A percentile compares a stretch with the other conserved stretches of the same genome.
Evolutionary conservation across 2,797 vertebrate genomes (phyloP).

Genomic region (Hemibagrus guttatus): DNA sequence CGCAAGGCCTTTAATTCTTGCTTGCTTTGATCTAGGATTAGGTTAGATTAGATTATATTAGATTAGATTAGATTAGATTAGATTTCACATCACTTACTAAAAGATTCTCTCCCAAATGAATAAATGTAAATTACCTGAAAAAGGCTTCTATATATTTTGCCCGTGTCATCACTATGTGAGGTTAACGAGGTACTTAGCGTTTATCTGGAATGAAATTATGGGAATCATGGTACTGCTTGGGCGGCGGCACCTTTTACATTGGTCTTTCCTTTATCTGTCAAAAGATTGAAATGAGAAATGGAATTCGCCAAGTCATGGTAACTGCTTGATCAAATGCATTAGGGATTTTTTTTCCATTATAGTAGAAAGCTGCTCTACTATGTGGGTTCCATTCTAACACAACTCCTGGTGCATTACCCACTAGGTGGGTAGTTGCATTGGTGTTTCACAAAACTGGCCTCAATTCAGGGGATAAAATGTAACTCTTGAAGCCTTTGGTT

Average conservation of each 20-base stretch:
- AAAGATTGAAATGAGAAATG: conserved; percentile 15
- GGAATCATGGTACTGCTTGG: not conserved
- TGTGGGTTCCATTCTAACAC: not conserved
- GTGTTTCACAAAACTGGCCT: conserved; percentile 1
- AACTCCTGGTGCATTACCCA: not conserved
- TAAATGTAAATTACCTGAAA: not conserved
- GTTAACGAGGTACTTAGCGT: not conserved
- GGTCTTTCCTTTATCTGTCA: not conserved
- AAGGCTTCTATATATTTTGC: not conserved
- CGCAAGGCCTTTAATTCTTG: not conserved
- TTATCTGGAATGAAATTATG: not conserved
- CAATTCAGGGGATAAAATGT: not conserved
- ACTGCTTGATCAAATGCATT: not conserved
- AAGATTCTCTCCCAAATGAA: no score
- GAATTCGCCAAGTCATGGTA: not conserved
- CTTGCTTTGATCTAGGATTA: not conserved
- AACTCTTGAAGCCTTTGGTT: not conserved
- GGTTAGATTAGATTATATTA: no score
- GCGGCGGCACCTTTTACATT: not conserved
- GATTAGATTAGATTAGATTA: not conserved
- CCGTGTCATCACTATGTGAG: no score
- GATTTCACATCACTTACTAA: not conserved
- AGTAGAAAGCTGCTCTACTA: not conserved
- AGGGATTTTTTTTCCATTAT: no score
- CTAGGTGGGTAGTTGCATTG: no score